Base-by-base conservation (phyloP, 2,888 invertebrate genomes). In the Andrena haemorrhoa region DNA sequence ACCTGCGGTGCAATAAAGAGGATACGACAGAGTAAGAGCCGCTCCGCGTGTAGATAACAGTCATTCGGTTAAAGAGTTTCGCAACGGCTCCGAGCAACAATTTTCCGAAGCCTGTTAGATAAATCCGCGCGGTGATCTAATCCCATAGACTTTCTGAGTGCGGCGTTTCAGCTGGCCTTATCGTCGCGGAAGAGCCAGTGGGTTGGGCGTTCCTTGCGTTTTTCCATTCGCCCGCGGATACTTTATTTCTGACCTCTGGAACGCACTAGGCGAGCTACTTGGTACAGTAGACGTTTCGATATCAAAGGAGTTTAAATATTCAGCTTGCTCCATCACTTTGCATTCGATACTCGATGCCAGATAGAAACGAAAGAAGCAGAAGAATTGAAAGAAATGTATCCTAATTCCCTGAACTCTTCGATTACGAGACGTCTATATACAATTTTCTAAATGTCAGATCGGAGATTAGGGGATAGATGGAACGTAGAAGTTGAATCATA, bases 41-140 rank as follows among this genome's bases (percentile, higher is more conserved):
- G 2, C 29, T 4, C 56, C 47, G 31, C 20, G 7, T 7, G 23
- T 29, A 31, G 20, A 66, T 51, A 74, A 47, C 75, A 51, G 51
- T 26, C 23, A 20, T 71, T 76, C 47, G 16, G 16, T 12, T 20
- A 56, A 66, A 80, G 33, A 66, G 10, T 72, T 68, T 77, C 71
- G 72, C 80, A 71, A 75, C 35, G n/a, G 41, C 31, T 61, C 8
- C n/a, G 51, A 60, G 75, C 64, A 70, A 79, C 76, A 16, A 79
- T 79, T 79, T 79, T 76, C 68, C 66, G 26, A 66, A 79, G 65
- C 12, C 35, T 31, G 63, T 63, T 56, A 66, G 77, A 80, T 80
- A 73, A 81, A 78, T 81, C 64, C 68, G n/a, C 58, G 23, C 49
- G 75, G 33, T 81, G 75, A 82, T 80, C 82, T 81, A 72, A 82